Conservation (phyloP, 2,113 vertebrate genomes). For the Calypte anna region DNA sequence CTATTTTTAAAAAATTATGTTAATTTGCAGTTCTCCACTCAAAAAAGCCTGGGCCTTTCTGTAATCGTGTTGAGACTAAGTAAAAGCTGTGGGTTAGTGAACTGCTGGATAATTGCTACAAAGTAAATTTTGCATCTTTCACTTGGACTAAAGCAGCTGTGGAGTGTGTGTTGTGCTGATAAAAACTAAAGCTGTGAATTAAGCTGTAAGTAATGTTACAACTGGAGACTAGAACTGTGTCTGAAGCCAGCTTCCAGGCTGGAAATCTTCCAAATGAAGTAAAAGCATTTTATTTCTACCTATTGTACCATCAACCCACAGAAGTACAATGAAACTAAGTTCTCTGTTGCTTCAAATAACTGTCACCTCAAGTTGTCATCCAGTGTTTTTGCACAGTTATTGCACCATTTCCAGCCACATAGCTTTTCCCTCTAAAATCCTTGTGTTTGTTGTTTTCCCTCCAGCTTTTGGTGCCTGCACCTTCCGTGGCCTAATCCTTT, state of each 20-base stretch:
- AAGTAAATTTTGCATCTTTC: neutral
- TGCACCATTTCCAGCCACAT: neutral
- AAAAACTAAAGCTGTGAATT: constrained; percentile 8
- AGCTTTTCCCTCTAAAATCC: neutral
- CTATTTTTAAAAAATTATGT: neutral
- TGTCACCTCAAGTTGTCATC: neutral
- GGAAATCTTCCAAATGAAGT: neutral
- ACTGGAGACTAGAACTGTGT: neutral
- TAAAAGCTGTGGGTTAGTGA: neutral
- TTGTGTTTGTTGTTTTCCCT: neutral
- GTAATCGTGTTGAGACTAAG: neutral
- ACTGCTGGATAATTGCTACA: neutral
- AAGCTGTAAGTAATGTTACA: neutral
- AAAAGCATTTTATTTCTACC: neutral
- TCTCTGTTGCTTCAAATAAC: neutral
- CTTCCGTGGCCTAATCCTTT: neutral
- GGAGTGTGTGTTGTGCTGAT: neutral
- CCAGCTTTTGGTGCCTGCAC: neutral
- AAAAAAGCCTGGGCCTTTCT: neutral
- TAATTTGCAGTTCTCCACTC: neutral
- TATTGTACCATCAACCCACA: neutral
- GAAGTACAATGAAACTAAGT: neutral
- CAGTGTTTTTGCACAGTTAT: neutral
- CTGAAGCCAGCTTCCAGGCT: neutral
- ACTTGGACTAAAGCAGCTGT: neutral